Percentiles rank a stretch among this genome's conserved stretches.
Conservation (phyloP, 2,797 vertebrate species). For the Echiichthys vipera region DNA sequence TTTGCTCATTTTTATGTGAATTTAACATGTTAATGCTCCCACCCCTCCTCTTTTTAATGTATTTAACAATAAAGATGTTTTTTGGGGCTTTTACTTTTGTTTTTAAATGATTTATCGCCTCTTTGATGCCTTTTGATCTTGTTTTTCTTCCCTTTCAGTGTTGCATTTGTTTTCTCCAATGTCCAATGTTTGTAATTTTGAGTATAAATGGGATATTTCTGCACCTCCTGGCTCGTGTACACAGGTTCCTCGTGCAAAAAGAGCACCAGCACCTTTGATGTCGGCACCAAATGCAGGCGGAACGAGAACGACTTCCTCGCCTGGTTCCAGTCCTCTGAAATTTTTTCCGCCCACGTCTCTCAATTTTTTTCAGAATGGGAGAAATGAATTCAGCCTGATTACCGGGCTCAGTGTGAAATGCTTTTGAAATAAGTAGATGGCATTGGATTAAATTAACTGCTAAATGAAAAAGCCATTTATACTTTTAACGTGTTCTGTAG, state of each 20-base stretch:
- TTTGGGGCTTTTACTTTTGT: not conserved
- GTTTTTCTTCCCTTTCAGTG: not conserved
- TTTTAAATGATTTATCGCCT: not conserved
- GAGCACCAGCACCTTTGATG: not conserved
- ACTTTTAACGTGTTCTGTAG: not conserved
- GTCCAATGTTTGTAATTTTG: not conserved
- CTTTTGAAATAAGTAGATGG: not conserved
- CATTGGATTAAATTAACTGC: not conserved
- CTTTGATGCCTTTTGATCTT: not conserved
- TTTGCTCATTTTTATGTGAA: too few species aligned
- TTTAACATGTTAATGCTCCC: not conserved
- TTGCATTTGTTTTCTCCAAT: not conserved
- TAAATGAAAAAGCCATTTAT: not conserved
- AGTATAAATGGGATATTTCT: not conserved
- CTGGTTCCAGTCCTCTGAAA: not conserved
- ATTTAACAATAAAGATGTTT: too few species aligned
- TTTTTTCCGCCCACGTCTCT: not conserved
- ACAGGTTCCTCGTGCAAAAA: not conserved
- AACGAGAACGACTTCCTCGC: not conserved
- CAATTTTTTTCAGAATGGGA: constrained; percentile 1
- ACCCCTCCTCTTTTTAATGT: too few species aligned
- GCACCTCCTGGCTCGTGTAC: not conserved
- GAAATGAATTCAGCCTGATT: not conserved
- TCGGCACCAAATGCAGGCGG: not conserved
- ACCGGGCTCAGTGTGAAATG: not conserved